These are phyloP conservation scores for Allygus modestus DNA, from an alignment of 2,888 invertebrate genomes.

Conservation along the genomic window DNA sequence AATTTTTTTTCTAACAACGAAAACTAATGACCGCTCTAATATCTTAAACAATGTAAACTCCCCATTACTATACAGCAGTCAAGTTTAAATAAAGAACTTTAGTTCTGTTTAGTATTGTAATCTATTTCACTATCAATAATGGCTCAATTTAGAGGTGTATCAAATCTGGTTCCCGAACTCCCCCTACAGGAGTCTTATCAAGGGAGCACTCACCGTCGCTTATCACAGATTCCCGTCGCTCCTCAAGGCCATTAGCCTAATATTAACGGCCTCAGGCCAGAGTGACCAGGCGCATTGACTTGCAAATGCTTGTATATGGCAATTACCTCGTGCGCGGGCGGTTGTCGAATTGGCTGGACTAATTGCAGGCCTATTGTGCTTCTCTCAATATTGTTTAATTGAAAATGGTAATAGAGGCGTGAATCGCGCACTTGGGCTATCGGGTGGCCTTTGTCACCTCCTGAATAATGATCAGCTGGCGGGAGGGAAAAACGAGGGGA, in stretches of 20 bases:
- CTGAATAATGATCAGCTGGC: constrained; percentile 32
- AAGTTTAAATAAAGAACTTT: too few relatives aligned
- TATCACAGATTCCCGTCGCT: constrained; percentile 26
- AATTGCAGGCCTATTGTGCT: constrained; percentile 48
- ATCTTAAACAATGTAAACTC: too few relatives aligned
- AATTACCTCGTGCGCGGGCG: constrained; percentile 30
- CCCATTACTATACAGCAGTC: too few relatives aligned
- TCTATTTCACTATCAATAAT: too few relatives aligned
- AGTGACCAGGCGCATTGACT: constrained; percentile 38
- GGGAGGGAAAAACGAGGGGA: background rate
- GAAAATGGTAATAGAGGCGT: constrained; percentile 65
- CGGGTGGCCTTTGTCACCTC: constrained; percentile 49
- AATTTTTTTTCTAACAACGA: too few relatives aligned
- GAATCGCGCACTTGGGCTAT: constrained; percentile 36
- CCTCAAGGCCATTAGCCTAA: constrained; percentile 51
- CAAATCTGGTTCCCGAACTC: background rate
- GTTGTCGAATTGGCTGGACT: constrained; percentile 13
- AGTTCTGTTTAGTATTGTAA: too few relatives aligned
- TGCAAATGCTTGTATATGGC: constrained; percentile 52
- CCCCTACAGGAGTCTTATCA: background rate
- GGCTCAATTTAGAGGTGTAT: too few relatives aligned
- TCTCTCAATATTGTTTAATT: constrained; percentile 67
- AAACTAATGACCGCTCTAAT: too few relatives aligned
- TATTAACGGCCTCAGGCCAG: background rate
- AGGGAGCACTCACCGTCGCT: background rate